Base-by-base conservation (phyloP, 2,888 invertebrate genomes). In the Erannis defoliaria region DNA sequence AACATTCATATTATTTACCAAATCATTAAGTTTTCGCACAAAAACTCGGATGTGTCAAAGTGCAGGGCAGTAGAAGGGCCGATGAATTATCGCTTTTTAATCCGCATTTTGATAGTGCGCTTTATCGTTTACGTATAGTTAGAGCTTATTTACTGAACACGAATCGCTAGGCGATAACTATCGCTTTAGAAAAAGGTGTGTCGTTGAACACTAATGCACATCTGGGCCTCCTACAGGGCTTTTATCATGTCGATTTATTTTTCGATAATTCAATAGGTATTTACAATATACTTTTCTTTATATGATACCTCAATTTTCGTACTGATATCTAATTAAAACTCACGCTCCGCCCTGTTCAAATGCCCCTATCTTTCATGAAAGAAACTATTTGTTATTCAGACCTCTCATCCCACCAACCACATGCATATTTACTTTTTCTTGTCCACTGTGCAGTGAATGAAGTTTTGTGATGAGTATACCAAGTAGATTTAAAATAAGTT, bases 381-480 rank as follows among this genome's bases (percentile, higher is more conserved):
- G 4, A 29, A 18, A 26, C 26, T 29, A 51, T 53, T 42, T 29
- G 29, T 31, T 53, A n/a, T 31, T 19, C 31, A 42, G 40, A 4
- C 23, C 5, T 19, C 31, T 42, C 31, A 1, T 23, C 4, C 26
- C 43, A 23, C 6, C 26, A 10, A 31, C 5, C 14, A 49, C 55
- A 37, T 79, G 71, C 60, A 71, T 76, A 69, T 77, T 73, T 72
- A 70, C 65, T 70, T 67, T 72, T 63, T 75, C 23, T 64, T 67
- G 62, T 70, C 64, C 67, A 66, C 68, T 67, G 68, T 73, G 68
- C 71, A 76, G 72, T 74, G 72, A 55, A 42, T 48, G 14, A 75
- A 73, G 77, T 84, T 80, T 88, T 89, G 91, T 91, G 88, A 91
- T 91, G 90, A 84, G 79, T 84, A 78, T 80, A 75, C 67, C 74